Evolutionary conservation across 2,888 invertebrate genomes (phyloP).

Genomic region (Drosophila testacea): DNA sequence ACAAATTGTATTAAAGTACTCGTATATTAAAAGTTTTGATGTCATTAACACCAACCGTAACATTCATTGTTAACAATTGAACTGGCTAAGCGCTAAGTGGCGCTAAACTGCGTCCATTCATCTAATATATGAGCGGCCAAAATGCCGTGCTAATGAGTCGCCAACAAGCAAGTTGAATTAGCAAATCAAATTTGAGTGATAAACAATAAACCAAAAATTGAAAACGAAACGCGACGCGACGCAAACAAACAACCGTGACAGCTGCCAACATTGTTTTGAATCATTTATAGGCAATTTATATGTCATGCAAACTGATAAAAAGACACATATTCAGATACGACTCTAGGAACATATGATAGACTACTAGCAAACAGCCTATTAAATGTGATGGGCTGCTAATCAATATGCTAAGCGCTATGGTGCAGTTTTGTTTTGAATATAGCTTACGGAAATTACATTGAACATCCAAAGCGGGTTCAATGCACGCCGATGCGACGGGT

Average conservation of each 20-base stretch:
- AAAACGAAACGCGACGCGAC: constrained; percentile 12
- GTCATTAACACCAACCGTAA: constrained; percentile 17
- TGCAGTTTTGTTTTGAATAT: constrained; percentile 21
- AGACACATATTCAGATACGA: constrained; percentile 12
- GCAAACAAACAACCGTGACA: constrained; percentile 21
- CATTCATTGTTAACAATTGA: constrained; percentile 38
- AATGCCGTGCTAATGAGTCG: constrained; percentile 65
- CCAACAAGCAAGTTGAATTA: constrained; percentile 66
- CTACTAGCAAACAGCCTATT: constrained; percentile 23
- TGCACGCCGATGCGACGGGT: constrained; percentile 51
- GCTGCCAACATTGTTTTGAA: constrained; percentile 35
- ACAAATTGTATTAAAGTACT: constrained; percentile 30
- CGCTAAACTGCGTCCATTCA: constrained; percentile 54
- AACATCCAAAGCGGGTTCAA: constrained; percentile 59
- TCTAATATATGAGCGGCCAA: constrained; percentile 50
- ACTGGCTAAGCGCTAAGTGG: constrained; percentile 44
- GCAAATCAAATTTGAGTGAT: constrained; percentile 70
- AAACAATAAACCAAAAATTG: constrained; percentile 40
- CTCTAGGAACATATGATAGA: constrained; percentile 24
- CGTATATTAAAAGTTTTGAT: constrained; percentile 31
- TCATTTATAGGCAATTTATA: constrained; percentile 40
- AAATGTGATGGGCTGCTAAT: constrained; percentile 37
- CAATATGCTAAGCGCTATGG: constrained; percentile 46
- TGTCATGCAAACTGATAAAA: constrained; percentile 53
- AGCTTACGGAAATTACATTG: constrained; percentile 63